Evolutionary conservation across 2,888 invertebrate genomes (phyloP), one percentile per base, ranked within the genome.

Genomic region (Gari tellinella): DNA sequence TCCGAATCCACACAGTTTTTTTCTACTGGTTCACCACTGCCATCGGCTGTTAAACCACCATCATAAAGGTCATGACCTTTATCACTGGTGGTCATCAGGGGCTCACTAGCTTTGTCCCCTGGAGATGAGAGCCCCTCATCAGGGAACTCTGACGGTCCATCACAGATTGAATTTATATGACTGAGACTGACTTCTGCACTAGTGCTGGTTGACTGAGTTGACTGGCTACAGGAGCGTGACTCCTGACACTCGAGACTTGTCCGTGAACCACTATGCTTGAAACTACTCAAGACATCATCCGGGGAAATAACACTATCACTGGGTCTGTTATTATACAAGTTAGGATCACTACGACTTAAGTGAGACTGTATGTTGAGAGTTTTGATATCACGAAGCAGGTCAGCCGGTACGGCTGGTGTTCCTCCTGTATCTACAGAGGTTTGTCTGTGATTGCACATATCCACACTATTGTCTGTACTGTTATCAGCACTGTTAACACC

Each of bases 171-270:
- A 51, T 72, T 73, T 49, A 72, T 74, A 65, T 84, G 80, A 41
- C 75, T 72, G 40, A 84, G 58, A 78, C 81, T 86, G 53, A 85
- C 85, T 55, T 86, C 87, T 12, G 85, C 85, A 78, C 87, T 87
- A 14, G 85, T 86, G 56, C 81, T 86, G 12, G 80, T 85, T 38
- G 85, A 86, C 68, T 84, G 84, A 53, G 85, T 85, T 25, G 83
- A 83, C 21, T 62, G 77, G 72, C 81, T 81, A 53, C 69, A 64
- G 4, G 73, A 74, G 37, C 69, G 55, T 37, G 74, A 74, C 21
- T 62, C 69, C 40, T 74, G 69, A 61, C 74, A 74, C 46, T 74
- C 74, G 19, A 74, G 57, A 43, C 70, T 70, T 43, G 75, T 65
- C 60, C 64, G 55, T 37, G 78, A 78, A 38, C 73, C 65, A 4